Evolutionary conservation across 2,797 vertebrate genomes (phyloP).

Genomic region (Siniperca scherzeri): DNA sequence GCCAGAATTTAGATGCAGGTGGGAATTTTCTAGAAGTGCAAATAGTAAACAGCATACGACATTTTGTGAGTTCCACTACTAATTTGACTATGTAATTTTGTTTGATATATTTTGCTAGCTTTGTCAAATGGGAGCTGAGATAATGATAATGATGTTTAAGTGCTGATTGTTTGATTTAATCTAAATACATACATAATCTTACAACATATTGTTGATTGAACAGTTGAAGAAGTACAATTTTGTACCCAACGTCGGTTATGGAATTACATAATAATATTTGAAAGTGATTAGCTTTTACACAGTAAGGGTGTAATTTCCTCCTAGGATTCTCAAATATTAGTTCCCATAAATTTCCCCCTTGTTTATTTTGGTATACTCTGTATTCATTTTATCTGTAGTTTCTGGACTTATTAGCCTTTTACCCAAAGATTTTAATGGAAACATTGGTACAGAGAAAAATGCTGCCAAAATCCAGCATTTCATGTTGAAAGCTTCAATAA

Average conservation of each 20-base stretch:
- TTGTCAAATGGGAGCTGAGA: background rate
- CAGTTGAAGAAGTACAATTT: background rate
- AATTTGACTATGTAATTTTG: slow-evolving; percentile 9
- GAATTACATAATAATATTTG: background rate
- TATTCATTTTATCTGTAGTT: background rate
- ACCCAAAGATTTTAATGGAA: background rate
- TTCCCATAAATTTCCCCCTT: background rate
- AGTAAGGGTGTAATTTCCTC: background rate
- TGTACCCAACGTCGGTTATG: background rate
- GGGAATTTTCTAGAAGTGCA: slow-evolving; percentile 58
- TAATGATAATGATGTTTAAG: background rate
- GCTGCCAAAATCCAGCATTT: background rate
- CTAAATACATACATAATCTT: background rate
- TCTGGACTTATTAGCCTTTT: background rate
- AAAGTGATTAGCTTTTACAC: background rate
- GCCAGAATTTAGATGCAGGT: slow-evolving; percentile 35
- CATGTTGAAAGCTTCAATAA: background rate
- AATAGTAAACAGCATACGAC: slow-evolving; percentile 51
- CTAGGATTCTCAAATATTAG: background rate
- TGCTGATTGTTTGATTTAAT: background rate
- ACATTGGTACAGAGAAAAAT: background rate
- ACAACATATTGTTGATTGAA: background rate
- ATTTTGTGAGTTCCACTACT: slow-evolving; percentile 20
- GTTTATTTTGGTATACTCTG: background rate
- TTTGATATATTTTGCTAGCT: background rate